Conservation (phyloP, 2,797 vertebrate species). For the Acomys russatus region DNA sequence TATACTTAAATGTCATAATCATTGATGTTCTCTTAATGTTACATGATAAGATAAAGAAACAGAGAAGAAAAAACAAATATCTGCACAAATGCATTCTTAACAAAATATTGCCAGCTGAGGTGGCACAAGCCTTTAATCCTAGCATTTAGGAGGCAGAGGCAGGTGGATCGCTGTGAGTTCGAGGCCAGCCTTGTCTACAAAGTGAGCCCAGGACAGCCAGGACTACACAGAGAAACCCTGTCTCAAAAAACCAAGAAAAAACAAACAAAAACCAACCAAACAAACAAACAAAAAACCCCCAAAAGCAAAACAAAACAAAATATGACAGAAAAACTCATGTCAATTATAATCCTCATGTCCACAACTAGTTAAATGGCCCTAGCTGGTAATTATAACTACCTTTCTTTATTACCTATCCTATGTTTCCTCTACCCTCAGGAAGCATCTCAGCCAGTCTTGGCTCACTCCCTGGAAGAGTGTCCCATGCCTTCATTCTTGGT, state of each 20-base stretch:
- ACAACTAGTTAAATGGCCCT: background rate
- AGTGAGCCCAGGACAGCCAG: no score
- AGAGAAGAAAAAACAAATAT: background rate
- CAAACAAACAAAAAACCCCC: no score
- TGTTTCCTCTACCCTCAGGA: background rate
- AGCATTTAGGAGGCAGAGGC: no score
- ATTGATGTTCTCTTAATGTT: background rate
- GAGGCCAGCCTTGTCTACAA: no score
- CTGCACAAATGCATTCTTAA: background rate
- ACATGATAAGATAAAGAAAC: background rate
- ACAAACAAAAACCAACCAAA: no score
- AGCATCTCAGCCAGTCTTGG: background rate
- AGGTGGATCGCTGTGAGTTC: no score
- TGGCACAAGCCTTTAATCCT: no score
- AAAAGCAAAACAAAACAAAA: background rate
- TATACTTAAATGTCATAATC: background rate
- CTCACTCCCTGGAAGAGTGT: background rate
- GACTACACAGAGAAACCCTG: no score
- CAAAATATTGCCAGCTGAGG: background rate
- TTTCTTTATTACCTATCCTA: background rate
- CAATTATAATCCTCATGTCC: background rate
- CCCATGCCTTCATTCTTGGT: background rate
- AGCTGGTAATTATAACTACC: background rate
- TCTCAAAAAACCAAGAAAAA: no score
- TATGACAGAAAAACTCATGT: background rate